Conservation (phyloP, 2,888 invertebrate species). For the Germaria angustata region DNA sequence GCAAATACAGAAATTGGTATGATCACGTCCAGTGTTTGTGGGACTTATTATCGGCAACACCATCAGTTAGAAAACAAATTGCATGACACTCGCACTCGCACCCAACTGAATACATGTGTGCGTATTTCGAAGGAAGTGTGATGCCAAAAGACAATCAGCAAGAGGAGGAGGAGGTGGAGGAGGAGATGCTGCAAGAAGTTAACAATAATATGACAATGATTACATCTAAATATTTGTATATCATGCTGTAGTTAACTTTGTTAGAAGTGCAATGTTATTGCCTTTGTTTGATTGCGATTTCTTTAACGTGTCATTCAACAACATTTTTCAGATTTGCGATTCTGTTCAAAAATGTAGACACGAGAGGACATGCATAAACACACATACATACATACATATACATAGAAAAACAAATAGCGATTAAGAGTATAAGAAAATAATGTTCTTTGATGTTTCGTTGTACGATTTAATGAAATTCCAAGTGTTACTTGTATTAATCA, state of each 20-base stretch:
- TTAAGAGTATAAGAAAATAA: conserved; percentile 28
- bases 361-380: conserved; percentile 9
- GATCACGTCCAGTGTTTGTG: conserved; percentile 56
- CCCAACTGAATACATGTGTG: too few relatives aligned
- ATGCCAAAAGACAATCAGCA: background rate
- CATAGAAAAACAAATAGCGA: conserved; percentile 15
- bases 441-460: conserved; percentile 57
- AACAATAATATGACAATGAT: conserved; percentile 39
- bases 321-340: conserved; percentile 50
- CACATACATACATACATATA: background rate
- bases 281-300: conserved; percentile 49
- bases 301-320: conserved; percentile 35
- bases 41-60: conserved; percentile 58
- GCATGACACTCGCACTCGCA: background rate
- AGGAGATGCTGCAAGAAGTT: conserved; percentile 2
- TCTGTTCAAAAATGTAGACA: conserved; percentile 47
- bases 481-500: conserved; percentile 59
- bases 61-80: conserved; percentile 39
- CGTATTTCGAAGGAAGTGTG: background rate
- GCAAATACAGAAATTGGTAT: conserved; percentile 53
- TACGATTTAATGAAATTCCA: conserved; percentile 62
- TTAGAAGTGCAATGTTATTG: conserved; percentile 45
- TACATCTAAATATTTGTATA: conserved; percentile 34
- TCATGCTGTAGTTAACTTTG: conserved; percentile 26
- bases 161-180: too few relatives aligned